phyloP scores from a whole-genome alignment of 2,113 vertebrate species.

The Cichladusa arquata region DNA sequence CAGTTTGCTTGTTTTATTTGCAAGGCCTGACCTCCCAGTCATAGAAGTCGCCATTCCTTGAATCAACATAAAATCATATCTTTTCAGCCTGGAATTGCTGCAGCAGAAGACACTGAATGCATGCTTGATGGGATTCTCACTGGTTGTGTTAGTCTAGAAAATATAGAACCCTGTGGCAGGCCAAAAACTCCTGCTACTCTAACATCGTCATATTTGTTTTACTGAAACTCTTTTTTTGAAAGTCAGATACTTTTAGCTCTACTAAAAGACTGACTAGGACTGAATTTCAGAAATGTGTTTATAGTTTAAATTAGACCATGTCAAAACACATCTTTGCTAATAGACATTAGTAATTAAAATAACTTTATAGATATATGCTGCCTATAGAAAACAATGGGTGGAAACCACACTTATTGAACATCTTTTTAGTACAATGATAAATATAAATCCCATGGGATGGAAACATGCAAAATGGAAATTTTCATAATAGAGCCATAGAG shows the following conservation, averaged over 20 bases:
- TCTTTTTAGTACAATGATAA: not conserved
- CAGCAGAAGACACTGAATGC: not conserved
- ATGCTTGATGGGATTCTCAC: not conserved
- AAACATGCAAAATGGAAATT: not conserved
- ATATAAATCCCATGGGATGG: not conserved
- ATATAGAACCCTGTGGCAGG: not conserved
- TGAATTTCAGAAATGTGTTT: not conserved
- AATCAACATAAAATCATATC: not conserved
- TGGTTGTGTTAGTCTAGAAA: not conserved
- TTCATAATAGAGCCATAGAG: not conserved
- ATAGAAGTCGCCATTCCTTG: not conserved
- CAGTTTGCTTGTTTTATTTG: not conserved
- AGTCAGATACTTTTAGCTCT: not conserved
- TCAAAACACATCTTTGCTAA: not conserved
- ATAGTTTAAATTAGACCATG: not conserved
- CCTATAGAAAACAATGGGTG: not conserved
- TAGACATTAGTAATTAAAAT: not conserved
- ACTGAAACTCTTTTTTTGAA: not conserved
- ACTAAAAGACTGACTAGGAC: not conserved
- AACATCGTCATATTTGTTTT: not conserved
- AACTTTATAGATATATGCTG: not conserved
- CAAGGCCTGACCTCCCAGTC: not conserved
- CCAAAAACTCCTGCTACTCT: not conserved
- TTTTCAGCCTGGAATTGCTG: not conserved
- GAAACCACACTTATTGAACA: not conserved